Evolutionary conservation across 2,113 vertebrate species (phyloP), one percentile per base, ranked within the genome.

Genomic region (Origma solitaria): DNA sequence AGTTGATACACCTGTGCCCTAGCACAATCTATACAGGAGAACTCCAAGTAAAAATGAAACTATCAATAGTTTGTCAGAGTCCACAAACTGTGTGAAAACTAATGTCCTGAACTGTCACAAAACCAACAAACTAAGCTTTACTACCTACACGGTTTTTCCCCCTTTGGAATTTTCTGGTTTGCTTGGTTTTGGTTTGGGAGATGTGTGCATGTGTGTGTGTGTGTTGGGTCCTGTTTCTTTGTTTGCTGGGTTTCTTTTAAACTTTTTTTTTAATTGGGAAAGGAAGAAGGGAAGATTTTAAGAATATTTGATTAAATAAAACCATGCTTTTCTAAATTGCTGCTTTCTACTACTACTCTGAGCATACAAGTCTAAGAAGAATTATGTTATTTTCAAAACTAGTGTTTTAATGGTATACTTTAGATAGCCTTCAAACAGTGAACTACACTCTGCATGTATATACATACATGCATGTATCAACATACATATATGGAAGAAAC

Each of bases 391-490:
- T 38, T 51, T 19, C 27, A 81, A 70, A 83, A 81, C 30, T 13
- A 83, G 8, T 28, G 30, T 38, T 90, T 69, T 77, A 64, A 92
- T 27, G 4, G 31, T 27, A 85, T 27, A 25, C 11, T 33, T 22
- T 6, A 82, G 15, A 23, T 38, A 54, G 1, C 7, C 45, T 58
- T 82, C 42, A 38, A 57, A 77, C 11, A 70, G 12, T 10, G 5
- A 86, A 57, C 25, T 45, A 40, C 20, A 76, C 21, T 15, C 6
- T 19, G 14, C 19, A 5, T 24, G 5, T 50, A 42, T 24, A 11
- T 4, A 42, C 2, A 16, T 25, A 21, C 4, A 58, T 1, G 0
- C 33, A 38, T 6, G 1, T 20, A 80, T 37, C 20, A 53, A 83
- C 13, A 62, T 13, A 66, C 4, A 44, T 64, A 69, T 35, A 40